Base-by-base conservation (phyloP, 1,140 invertebrate genomes). In the Melanaphis sacchari region DNA sequence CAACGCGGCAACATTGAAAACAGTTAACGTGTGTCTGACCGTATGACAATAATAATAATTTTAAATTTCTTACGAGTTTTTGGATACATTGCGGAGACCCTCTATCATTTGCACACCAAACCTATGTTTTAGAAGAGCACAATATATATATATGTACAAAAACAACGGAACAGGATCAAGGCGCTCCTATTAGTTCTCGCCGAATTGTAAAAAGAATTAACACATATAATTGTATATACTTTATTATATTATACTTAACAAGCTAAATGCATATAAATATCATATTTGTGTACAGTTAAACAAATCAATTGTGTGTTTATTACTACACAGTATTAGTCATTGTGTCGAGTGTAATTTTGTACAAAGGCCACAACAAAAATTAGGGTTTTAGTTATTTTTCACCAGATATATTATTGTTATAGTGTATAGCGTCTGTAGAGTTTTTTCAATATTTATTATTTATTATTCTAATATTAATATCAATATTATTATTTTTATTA, bases 351-450 rank as follows among this genome's bases (percentile, higher is more conserved):
- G 41, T 88, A 88, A 31, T 66, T 66, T 90, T 85, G 81, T 85
- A 85, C 36, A 85, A 85, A 85, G n/a, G 81, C 36, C 46, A 52
- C 46, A 24, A 49, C 81, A 84, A 85, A 49, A 66, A 41, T 66
- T 90, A 46, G 91, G 91, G 38, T 52, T 93, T 84, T 49, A 5
- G 81, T 84, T 85, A 41, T 84, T 52, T 93, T 40, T 93, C 46
- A 54, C 81, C 21, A 81, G 26, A 15, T 22, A 43, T 49, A 49
- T 36, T 59, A 82, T 36, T 76, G n/a, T 76, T n/a, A 81, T 82
- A 91, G 66, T 91, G 43, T 76, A 91, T 92, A 92, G 91, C 21
- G 91, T 92, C 91, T n/a, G 91, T 92, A 92, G 91, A 49, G 26
- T 81, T 92, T 92, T 49, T 87, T 43, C 15, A 31, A 52, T 49